Evolutionary conservation across 2,888 invertebrate species (phyloP), one percentile per base, ranked within the genome.

Genomic region (Carabus problematicus): DNA sequence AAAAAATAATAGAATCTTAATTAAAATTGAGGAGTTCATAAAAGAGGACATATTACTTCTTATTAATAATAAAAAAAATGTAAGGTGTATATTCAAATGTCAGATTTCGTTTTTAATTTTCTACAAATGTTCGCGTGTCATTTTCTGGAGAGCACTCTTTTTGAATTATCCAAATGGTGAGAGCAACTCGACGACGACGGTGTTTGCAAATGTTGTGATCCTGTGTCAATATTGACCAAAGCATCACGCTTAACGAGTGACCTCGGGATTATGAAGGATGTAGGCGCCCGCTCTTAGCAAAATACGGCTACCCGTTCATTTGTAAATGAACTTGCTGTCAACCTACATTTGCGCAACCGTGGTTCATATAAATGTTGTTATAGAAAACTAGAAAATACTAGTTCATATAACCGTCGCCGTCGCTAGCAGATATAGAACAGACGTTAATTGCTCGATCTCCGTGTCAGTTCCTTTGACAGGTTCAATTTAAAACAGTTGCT

Each of bases 391-490:
- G 45, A 45, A 29, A 29, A 29, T 29, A 29, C 29, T 29, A 29
- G 29, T 29, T 29, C 29, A 39, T 18, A 54, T n/a, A n/a, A n/a
- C n/a, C n/a, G n/a, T n/a, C n/a, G n/a, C n/a, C 54, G 16, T 29
- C n/a, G 19, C 11, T 40, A 11, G 45, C 45, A 60, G 54, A 55
- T 62, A 29, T 62, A 39, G 56, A 62, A 47, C 62, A 55, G 47
- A 62, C 62, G 52, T 69, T 69, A 69, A 69, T 69, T 69, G 62
- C 69, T 52, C 55, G 39, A 69, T 67, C 71, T 71, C 72, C 70
- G 71, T 58, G 73, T 72, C 73, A 73, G 73, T 73, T 71, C 64
- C 71, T 73, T 71, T 72, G 73, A 73, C 73, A 73, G 71, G 70
- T 72, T 72, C 71, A 73, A 73, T 72, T 73, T 71, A 72, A 73